These are phyloP conservation scores for Gasterosteus aculeatus DNA, from an alignment of 2,113 vertebrate genomes.

Conservation along the genomic window DNA sequence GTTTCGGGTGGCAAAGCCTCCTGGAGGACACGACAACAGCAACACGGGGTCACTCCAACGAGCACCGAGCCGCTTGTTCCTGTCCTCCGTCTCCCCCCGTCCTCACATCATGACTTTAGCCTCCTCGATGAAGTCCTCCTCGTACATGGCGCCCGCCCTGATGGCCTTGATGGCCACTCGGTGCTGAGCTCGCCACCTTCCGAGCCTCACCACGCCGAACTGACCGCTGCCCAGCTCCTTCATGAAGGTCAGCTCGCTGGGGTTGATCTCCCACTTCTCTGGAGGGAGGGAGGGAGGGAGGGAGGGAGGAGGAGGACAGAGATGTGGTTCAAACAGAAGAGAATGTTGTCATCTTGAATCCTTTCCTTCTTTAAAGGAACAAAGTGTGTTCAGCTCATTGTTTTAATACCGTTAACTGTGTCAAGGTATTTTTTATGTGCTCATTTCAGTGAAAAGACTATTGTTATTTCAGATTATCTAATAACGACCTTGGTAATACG, in stretches of 20 bases:
- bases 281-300: neutral
- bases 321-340: no score
- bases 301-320: no score
- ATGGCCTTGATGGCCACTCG: constrained; percentile 98
- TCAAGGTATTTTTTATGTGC: no score
- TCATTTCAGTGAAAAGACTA: no score
- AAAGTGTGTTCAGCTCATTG: no score
- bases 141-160: constrained; percentile 91
- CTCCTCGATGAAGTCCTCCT: constrained; percentile 97
- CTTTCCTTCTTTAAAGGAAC: no score
- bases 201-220: constrained; percentile 90
- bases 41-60: constrained; percentile 6
- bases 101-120: constrained; percentile 97
- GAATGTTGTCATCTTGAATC: no score
- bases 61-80: neutral
- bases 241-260: constrained; percentile 93
- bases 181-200: constrained; percentile 91
- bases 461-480: no score
- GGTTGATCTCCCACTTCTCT: constrained; percentile 96
- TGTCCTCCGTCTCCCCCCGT: neutral
- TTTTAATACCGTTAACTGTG: no score
- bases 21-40: constrained; percentile 62
- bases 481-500: no score
- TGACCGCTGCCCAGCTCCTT: constrained; percentile 92
- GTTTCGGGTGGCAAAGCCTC: constrained; percentile 85